These are phyloP conservation scores for Phytoseiulus persimilis DNA, from an alignment of 2,888 invertebrate genomes.

Conservation along the genomic window DNA sequence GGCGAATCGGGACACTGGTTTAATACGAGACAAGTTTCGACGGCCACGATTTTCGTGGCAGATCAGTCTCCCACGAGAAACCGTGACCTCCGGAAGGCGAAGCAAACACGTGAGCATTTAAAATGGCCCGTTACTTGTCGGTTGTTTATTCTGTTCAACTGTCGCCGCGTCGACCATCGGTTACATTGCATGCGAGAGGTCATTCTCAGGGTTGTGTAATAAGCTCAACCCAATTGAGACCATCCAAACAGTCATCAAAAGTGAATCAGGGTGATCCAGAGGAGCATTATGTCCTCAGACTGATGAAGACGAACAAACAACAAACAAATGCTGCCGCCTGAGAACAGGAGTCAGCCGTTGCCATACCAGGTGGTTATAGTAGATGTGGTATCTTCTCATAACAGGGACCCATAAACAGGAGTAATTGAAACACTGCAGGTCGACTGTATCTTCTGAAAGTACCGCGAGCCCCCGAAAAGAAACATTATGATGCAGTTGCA, in stretches of 20 bases:
- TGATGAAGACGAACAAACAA: not conserved
- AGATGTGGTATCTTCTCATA: too few species aligned
- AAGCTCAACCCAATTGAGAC: not conserved
- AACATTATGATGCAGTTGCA: too few species aligned
- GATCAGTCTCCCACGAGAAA: not conserved
- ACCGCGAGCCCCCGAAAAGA: too few species aligned
- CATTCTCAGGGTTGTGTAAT: not conserved
- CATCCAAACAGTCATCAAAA: not conserved
- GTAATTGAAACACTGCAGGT: too few species aligned
- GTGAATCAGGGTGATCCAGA: not conserved
- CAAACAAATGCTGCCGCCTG: not conserved
- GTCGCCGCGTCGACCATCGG: not conserved
- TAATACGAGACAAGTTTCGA: not conserved
- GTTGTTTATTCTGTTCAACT: not conserved
- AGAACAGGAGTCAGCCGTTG: not conserved
- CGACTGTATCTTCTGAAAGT: too few species aligned
- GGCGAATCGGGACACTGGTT: too few species aligned
- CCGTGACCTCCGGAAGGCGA: slow-evolving; percentile 5
- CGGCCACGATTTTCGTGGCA: not conserved
- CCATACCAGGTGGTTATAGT: too few species aligned
- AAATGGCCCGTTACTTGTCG: not conserved
- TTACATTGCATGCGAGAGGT: not conserved
- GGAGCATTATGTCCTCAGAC: not conserved
- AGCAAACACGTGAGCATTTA: not conserved
- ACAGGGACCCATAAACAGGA: too few species aligned